Evolutionary conservation across 2,888 invertebrate species (phyloP), one percentile per base, ranked within the genome.

Genomic region (Phengaris arion): DNA sequence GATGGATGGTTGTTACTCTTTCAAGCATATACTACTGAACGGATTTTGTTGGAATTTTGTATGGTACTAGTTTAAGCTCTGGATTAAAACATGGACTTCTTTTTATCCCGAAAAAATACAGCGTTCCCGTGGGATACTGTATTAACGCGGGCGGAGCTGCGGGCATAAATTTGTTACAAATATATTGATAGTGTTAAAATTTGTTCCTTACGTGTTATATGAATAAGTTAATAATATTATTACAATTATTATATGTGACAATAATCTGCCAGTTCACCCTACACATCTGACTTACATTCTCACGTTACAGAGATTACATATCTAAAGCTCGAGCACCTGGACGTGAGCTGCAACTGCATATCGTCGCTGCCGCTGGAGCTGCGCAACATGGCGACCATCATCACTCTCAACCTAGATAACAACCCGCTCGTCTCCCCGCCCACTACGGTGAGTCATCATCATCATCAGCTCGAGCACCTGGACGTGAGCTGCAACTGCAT

Each of bases 361-460:
- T 96, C 97, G 76, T 96, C 96, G 79, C 95, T 99, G 81, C 98
- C 98, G 10, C 95, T 97, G 81, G 98, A 98, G 89, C 95, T 98
- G 84, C 95, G 98, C 80, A 96, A 96, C 85, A 98, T 99, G 97
- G 95, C 94, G 81, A 95, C 96, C 72, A 94, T 99, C 81, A 96
- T 98, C 81, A 97, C 97, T 79, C 94, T 99, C 77, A 94, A 95
- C 83, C 94, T 98, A 83, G 96, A 97, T 84, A 96, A 98, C 88
- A 99, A 99, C 91, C 98, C 99, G 54, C 94, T 99, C 74, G 97
- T 97, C 79, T 96, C 97, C 81, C 99, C 99, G 79, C 98, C 98
- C 79, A 97, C 98, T 80, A 97, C 97, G 90, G 98, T 98, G 94
- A 96, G 97, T 79, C 52, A 73, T 15, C 68, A 12, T 59, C n/a